Base-by-base conservation (phyloP, 2,888 invertebrate genomes). In the Dioctria rufipes region DNA sequence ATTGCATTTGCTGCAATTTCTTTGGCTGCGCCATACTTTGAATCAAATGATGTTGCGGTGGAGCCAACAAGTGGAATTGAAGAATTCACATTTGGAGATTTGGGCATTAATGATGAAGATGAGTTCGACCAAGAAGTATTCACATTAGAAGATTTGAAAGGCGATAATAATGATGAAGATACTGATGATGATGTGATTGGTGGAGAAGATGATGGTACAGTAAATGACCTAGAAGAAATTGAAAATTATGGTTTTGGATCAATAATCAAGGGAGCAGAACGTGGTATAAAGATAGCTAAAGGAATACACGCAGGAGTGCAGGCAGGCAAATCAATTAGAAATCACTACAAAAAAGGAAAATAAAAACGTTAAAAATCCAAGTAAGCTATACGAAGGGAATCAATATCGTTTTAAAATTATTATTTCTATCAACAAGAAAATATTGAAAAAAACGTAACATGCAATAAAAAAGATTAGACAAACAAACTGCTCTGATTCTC, bases 331-430 rank as follows among this genome's bases (percentile, higher is more conserved):
- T 0, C 25, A 25, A 25, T 25, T 25, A 25, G 25, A 25, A 2
- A 25, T 2, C 25, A 25, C 25, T 2, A 25, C 25, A 25, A 25
- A 25, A 25, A 25, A 2, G 25, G 25, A 25, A 25, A n/a, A n/a
- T n/a, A n/a, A n/a, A n/a, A n/a, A n/a, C n/a, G n/a, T n/a, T n/a
- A n/a, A 25, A 25, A 25, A 25, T 25, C n/a, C n/a, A 25, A 25
- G 25, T 25, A 1, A 25, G 0, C 1, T 25, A 25, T 25, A 25
- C 2, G 25, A n/a, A 25, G 25, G 25, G 25, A 25, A 25, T 2
- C 8, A 13, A 40, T 3, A 54, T 11, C 54, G 73, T 73, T 42
- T 73, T 58, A 58, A 73, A 60, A 73, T 40, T 58, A 58, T 9
- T 58, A 58, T 4, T 58, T 73, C 2, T 58, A 58, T 37, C 40